phyloP scores from a whole-genome alignment of 30 jellyfish, hydroid and myxozoan species.

The Chrysaora quinquecirrha region DNA sequence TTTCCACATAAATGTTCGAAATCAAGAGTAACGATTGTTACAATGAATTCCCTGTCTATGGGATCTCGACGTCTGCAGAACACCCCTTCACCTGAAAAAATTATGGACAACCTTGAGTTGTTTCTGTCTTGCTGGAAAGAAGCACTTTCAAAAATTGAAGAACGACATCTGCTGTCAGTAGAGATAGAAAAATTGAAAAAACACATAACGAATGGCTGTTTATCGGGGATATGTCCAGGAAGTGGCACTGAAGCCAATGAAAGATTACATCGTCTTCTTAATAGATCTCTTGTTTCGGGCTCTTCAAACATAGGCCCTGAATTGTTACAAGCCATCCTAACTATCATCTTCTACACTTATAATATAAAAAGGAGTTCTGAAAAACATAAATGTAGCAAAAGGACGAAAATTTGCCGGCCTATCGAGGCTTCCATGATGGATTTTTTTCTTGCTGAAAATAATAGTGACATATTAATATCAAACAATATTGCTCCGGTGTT shows the following conservation, averaged over 20 bases:
- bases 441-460: not conserved
- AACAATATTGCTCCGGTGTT: no score
- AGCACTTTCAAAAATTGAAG: not conserved
- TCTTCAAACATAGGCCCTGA: not conserved
- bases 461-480: no score
- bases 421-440: not conserved
- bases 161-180: not conserved
- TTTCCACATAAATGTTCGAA: no score
- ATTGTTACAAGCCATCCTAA: not conserved
- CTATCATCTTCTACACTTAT: not conserved
- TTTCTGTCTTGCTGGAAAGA: not conserved
- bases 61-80: no score
- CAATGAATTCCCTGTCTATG: no score
- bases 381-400: not conserved
- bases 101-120: not conserved
- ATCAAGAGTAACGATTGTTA: no score
- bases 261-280: not conserved
- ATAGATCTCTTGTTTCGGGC: not conserved
- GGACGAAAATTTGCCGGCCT: not conserved
- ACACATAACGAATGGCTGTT: constrained; percentile 3
- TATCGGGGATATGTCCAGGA: constrained; percentile 9
- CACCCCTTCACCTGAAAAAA: not conserved
- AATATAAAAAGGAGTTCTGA: no score
- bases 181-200: not conserved
- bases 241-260: constrained; percentile 9